A percentile compares a stretch with the other conserved stretches of the same genome.
These are phyloP conservation scores for Lottia gigantea DNA, from an alignment of 2,888 invertebrate species.

Conservation along the genomic window DNA sequence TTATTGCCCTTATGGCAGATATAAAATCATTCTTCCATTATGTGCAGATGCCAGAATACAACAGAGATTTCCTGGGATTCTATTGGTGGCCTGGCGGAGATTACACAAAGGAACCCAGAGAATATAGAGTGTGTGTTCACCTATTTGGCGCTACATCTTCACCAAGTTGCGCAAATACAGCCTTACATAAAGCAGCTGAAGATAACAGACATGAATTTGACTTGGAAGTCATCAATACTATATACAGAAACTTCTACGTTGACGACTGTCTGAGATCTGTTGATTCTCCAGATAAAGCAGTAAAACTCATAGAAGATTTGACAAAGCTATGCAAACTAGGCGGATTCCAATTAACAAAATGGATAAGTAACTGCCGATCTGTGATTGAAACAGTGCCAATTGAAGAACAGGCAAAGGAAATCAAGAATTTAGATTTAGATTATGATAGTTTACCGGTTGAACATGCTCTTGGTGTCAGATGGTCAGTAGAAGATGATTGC, in stretches of 20 bases:
- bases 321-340: constrained; percentile 13
- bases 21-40: constrained; percentile 32
- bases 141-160: constrained; percentile 13
- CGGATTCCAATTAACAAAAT: constrained; percentile 23
- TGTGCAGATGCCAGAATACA: constrained; percentile 23
- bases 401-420: constrained; percentile 10
- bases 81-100: constrained; percentile 30
- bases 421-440: constrained; percentile 18
- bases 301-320: constrained; percentile 17
- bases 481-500: constrained; percentile 16
- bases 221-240: neutral
- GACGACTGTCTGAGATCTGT: constrained; percentile 30
- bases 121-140: constrained; percentile 7
- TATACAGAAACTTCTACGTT: constrained; percentile 25
- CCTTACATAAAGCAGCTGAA: neutral
- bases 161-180: constrained; percentile 7
- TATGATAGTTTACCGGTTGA: constrained; percentile 15
- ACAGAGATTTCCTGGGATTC: constrained; percentile 28
- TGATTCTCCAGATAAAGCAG: constrained; percentile 4
- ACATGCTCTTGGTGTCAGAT: constrained; percentile 21
- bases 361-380: constrained; percentile 19
- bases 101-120: neutral
- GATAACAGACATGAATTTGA: constrained; percentile 6
- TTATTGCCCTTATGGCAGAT: constrained; percentile 32
- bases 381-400: constrained; percentile 19